Conservation (phyloP, 1,140 invertebrate genomes). For the Drosophila insularis region DNA sequence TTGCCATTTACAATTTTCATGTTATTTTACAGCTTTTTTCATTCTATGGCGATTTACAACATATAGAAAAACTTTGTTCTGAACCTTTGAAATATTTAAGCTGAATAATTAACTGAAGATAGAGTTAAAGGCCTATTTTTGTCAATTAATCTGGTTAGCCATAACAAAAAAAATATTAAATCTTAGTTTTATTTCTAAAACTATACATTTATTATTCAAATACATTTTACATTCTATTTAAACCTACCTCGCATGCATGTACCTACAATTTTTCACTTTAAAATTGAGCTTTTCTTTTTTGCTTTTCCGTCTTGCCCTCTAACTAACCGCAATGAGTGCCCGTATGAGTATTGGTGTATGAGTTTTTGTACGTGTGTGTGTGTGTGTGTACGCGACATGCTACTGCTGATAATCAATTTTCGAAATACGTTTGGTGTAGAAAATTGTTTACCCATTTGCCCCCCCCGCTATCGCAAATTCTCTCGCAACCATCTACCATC, state of each 20-base stretch:
- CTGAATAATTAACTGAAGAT: too few species aligned
- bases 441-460: slow-evolving; percentile 52
- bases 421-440: slow-evolving; percentile 47
- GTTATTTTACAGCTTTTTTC: too few species aligned
- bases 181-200: too few species aligned
- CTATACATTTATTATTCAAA: too few species aligned
- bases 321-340: slow-evolving; percentile 8
- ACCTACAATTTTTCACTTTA: neutral
- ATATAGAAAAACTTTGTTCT: too few species aligned
- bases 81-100: too few species aligned
- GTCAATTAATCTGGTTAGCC: too few species aligned
- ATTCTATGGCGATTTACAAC: too few species aligned
- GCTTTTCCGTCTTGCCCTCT: neutral
- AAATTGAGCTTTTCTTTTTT: slow-evolving; percentile 1
- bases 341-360: neutral
- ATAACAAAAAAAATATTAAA: too few species aligned
- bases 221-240: neutral
- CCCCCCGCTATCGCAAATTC: too few species aligned
- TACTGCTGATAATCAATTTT: slow-evolving; percentile 65
- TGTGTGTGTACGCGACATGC: slow-evolving; percentile 3
- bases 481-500: neutral
- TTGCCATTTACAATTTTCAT: too few species aligned
- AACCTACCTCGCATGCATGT: neutral
- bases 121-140: too few species aligned
- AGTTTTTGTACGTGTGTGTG: neutral